phyloP scores from a whole-genome alignment of 2,113 vertebrate species.

The Tretioscincus oriximinensis region DNA sequence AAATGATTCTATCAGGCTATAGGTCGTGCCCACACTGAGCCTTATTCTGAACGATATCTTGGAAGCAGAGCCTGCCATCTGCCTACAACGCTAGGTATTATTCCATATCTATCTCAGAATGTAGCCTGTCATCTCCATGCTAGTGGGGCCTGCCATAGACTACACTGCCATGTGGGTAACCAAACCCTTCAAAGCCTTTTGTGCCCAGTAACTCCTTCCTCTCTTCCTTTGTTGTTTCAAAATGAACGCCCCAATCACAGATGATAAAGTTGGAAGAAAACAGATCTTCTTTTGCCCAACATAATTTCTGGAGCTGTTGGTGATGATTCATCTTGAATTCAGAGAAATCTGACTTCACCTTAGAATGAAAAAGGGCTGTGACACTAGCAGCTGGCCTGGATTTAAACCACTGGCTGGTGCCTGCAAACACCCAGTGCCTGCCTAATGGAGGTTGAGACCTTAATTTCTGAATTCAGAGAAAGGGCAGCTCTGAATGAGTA shows the following conservation, averaged over 20 bases:
- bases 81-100: no score
- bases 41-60: no score
- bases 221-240: no score
- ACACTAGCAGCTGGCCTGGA: constrained; percentile 19
- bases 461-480: constrained; percentile 19
- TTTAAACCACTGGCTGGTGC: constrained; percentile 17
- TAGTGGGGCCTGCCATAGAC: no score
- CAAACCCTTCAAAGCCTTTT: no score
- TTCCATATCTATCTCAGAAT: no score
- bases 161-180: no score
- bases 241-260: no score
- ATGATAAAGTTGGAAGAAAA: neutral
- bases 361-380: neutral
- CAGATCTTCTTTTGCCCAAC: neutral
- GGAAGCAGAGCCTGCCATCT: no score
- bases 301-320: neutral
- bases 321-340: neutral
- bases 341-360: accelerated
- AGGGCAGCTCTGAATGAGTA: constrained; percentile 39
- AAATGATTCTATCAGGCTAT: neutral
- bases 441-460: constrained; percentile 37
- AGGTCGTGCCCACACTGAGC: no score
- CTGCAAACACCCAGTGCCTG: constrained; percentile 9
- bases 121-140: no score
- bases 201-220: no score